phyloP scores from a whole-genome alignment of 2,113 vertebrate species.

The Proteles cristata region DNA sequence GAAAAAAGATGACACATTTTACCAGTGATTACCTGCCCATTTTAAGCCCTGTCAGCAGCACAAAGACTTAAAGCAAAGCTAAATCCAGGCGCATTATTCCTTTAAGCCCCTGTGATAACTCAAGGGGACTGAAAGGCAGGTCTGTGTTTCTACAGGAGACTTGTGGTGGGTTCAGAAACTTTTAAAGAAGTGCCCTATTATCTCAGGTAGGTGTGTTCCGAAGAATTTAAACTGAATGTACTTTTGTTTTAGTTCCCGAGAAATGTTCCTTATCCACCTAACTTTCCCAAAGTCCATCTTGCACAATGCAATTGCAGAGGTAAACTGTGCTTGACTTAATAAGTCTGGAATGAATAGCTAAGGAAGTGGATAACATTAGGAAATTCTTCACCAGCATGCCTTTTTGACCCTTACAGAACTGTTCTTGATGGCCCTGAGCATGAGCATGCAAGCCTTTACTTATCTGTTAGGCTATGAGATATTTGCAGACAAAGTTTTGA shows the following conservation, averaged over 20 bases:
- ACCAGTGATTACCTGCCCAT: constrained; percentile 73
- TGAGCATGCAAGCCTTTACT: constrained; percentile 80
- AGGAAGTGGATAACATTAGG: constrained; percentile 74
- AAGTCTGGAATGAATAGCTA: constrained; percentile 71
- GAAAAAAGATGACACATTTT: constrained; percentile 67
- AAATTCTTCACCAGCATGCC: constrained; percentile 75
- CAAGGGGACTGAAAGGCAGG: constrained; percentile 62
- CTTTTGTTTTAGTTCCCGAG: constrained; percentile 74
- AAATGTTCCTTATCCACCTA: constrained; percentile 65
- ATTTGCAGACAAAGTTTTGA: constrained; percentile 81
- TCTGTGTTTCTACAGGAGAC: constrained; percentile 69
- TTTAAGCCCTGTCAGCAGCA: constrained; percentile 68
- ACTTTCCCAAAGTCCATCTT: constrained; percentile 57
- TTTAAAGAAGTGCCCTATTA: constrained; percentile 72
- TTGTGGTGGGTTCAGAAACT: constrained; percentile 62
- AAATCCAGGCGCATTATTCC: constrained; percentile 69
- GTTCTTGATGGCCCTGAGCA: constrained; percentile 81
- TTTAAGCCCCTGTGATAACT: constrained; percentile 76
- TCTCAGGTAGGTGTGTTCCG: constrained; percentile 55
- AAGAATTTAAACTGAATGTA: constrained; percentile 64
- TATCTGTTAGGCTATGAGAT: constrained; percentile 77
- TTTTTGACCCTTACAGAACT: constrained; percentile 83
- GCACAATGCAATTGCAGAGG: constrained; percentile 74
- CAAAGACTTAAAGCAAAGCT: constrained; percentile 69
- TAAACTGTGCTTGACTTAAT: constrained; percentile 51